Conservation (phyloP, 2,113 vertebrate species). For the Coptodon bakossiorum region DNA sequence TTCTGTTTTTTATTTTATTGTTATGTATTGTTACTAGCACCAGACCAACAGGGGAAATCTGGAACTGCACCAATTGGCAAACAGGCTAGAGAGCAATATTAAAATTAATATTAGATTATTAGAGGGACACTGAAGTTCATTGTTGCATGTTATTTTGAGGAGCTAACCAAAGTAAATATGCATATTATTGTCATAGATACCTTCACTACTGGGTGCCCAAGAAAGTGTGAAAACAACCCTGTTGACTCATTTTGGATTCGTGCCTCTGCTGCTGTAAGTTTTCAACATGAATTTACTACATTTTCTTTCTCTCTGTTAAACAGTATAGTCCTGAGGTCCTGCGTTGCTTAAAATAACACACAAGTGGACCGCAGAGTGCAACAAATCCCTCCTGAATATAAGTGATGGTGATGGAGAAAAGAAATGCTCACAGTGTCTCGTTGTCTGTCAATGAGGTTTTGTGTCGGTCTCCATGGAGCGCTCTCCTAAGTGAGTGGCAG, state of each 20-base stretch:
- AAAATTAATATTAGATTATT: neutral
- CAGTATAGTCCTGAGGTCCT: fast-evolving
- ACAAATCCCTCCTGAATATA: neutral
- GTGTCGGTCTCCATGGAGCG: neutral
- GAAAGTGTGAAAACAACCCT: conserved; percentile 36
- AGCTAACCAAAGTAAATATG: neutral
- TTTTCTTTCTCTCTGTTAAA: neutral
- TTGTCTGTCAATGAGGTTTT: conserved; percentile 56
- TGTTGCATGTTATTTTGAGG: neutral
- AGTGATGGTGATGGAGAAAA: neutral
- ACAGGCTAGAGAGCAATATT: neutral
- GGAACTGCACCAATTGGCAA: neutral
- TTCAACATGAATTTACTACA: neutral
- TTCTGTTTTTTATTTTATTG: neutral
- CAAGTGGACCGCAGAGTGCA: neutral
- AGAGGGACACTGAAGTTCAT: neutral
- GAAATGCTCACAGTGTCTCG: neutral
- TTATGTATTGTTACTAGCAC: neutral
- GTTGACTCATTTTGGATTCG: conserved; percentile 59
- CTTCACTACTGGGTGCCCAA: conserved; percentile 48
- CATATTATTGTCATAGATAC: conserved; percentile 45
- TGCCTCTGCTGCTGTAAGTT: conserved; percentile 54
- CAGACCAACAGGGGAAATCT: neutral
- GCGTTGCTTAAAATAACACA: neutral
- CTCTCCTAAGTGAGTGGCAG: conserved; percentile 7